Conservation (phyloP, 2,113 vertebrate genomes). For the Poeciliopsis turrubarensis region DNA sequence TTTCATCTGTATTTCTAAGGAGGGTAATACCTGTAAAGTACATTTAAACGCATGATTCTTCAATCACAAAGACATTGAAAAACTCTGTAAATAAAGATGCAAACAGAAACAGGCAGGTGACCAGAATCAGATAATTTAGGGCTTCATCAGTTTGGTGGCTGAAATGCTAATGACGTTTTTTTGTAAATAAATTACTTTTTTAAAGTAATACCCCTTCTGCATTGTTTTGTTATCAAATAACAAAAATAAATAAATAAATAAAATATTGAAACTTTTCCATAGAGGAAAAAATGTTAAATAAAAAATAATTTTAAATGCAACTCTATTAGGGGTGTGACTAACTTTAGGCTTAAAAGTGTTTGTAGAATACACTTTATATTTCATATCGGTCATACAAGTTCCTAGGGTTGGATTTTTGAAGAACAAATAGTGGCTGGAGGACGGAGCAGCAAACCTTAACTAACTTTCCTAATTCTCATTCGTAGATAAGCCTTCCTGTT, state of each 20-base stretch:
- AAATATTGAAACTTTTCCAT: too few relatives aligned
- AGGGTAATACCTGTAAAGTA: background rate
- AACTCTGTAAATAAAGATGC: background rate
- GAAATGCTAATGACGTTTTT: too few relatives aligned
- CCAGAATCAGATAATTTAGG: background rate
- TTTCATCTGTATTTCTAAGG: background rate
- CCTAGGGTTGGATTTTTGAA: conserved; percentile 23
- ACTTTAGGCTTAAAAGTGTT: too few relatives aligned
- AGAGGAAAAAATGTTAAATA: too few relatives aligned
- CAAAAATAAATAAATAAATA: too few relatives aligned
- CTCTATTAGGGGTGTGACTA: too few relatives aligned
- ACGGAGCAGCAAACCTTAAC: conserved; percentile 26
- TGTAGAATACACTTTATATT: too few relatives aligned
- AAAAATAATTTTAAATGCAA: too few relatives aligned
- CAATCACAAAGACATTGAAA: background rate
- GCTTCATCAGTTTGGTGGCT: too few relatives aligned
- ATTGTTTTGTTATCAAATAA: too few relatives aligned
- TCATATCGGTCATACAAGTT: background rate
- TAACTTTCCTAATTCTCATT: conserved; percentile 62
- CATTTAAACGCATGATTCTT: background rate
- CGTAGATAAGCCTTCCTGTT: conserved; percentile 58
- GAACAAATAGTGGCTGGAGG: conserved; percentile 10
- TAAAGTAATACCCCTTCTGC: too few relatives aligned
- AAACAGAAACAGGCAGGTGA: background rate
- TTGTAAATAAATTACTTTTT: too few relatives aligned